These are phyloP conservation scores for Callitettix versicolor DNA, from an alignment of 1,140 invertebrate genomes.

Conservation along the genomic window DNA sequence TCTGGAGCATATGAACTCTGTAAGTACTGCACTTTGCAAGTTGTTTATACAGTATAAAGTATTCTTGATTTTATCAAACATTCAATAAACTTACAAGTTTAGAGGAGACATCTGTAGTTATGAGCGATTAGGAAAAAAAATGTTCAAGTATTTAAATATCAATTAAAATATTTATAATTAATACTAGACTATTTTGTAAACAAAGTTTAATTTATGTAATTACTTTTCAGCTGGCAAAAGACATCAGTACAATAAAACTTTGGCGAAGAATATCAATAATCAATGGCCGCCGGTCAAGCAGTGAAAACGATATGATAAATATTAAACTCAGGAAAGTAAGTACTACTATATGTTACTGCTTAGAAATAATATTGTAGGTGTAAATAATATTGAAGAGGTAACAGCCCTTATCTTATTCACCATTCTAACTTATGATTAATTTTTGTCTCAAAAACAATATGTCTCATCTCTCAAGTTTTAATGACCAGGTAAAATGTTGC, in stretches of 20 bases:
- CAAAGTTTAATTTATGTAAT: conserved; percentile 4
- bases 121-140: too few relatives aligned
- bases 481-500: too few relatives aligned
- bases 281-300: conserved; percentile 48
- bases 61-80: not conserved
- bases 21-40: conserved; percentile 26
- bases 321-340: conserved; percentile 69
- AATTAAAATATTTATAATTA: not conserved
- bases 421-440: too few relatives aligned
- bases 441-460: too few relatives aligned
- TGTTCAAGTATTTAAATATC: not conserved
- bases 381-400: too few relatives aligned
- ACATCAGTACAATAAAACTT: conserved; percentile 72
- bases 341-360: not conserved
- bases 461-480: too few relatives aligned
- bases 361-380: not conserved
- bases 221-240: conserved; percentile 60
- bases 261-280: conserved; percentile 82
- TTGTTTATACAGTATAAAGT: not conserved
- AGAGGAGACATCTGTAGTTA: too few relatives aligned
- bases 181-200: not conserved
- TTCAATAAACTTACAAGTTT: too few relatives aligned
- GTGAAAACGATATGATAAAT: conserved; percentile 73
- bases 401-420: too few relatives aligned
- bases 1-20: conserved; percentile 88